Conservation (phyloP, 64 coral and sea anemone genomes). For the Dendrophyllia cribrosa region DNA sequence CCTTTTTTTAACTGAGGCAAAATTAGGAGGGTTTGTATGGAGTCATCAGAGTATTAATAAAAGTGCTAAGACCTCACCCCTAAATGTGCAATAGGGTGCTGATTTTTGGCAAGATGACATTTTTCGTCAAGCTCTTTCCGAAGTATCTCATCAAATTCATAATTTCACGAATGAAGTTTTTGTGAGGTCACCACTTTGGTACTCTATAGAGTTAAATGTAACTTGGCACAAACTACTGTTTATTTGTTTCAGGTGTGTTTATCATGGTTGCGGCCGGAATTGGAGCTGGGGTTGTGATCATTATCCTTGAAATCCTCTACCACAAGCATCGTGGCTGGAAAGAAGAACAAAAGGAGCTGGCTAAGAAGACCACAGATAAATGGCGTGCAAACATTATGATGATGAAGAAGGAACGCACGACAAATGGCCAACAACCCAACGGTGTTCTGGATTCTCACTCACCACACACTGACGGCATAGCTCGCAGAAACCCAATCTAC, state of each 20-base stretch:
- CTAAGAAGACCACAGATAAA: conserved; percentile 94
- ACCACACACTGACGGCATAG: conserved; percentile 73
- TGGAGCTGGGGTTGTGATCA: conserved; percentile 94
- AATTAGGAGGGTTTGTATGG: no score
- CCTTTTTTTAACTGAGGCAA: no score
- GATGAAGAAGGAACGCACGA: conserved; percentile 82
- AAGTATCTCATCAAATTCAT: no score
- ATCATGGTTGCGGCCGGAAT: conserved; percentile 98
- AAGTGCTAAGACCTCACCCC: no score
- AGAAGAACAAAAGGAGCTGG: conserved; percentile 89
- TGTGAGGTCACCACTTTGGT: no score
- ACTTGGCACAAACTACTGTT: no score
- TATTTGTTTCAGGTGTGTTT: conserved; percentile 85
- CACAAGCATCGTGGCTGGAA: conserved; percentile 98
- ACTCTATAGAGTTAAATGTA: no score
- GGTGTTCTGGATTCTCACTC: conserved; percentile 52
- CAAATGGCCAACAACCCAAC: conserved; percentile 62
- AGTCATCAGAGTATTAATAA: no score
- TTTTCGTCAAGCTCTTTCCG: no score
- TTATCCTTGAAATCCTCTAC: conserved; percentile 96
- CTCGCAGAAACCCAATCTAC: conserved; percentile 87
- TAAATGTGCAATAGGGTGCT: no score
- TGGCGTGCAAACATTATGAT: conserved; percentile 95
- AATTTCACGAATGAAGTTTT: no score
- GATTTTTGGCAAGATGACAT: no score